Base-by-base conservation (phyloP, 53 echinoderm and acorn worm genomes). In the Temnopleurus reevesii region DNA sequence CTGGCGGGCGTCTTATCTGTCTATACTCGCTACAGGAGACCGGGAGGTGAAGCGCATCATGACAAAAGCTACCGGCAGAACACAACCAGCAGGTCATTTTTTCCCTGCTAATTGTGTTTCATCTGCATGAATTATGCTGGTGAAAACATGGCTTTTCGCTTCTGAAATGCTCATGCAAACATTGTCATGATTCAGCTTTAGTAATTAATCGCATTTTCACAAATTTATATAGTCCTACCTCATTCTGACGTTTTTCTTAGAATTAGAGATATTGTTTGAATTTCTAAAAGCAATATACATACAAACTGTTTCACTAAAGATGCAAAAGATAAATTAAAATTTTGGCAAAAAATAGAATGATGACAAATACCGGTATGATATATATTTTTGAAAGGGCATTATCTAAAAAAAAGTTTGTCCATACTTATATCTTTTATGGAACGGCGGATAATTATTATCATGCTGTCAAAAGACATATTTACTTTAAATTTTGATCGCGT, bases 1-100 rank as follows among this genome's bases (percentile, higher is more conserved):
- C 41, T 38, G 85, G 24, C 35, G 83, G 60, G 60, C 45, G 41
- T 85, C 55, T 83, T 21, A 12, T 55, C 57, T 51, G n/a, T n/a
- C n/a, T 28, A n/a, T 8, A 27, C 61, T 17, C 26, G 26, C 83
- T 57, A 6, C 13, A 81, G n/a, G 83, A 35, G 77, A 21, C 83
- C 15, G 19, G 80, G 80, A 51, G 80, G 80, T 28, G 80, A 26
- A 17, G 29, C 79, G 79, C 49, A 47, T 49, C 27, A 79, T 49
- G 71, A n/a, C 71, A 71, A n/a, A 71, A 71, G 71, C 71, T 41
- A 71, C 38, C 23, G 71, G 71, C 71, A 21, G 41, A 38, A 71
- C 41, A 71, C 71, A 71, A 41, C n/a, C 71, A 41, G 19, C 33
- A 71, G 4, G 38, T 71, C 23, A 79, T 38, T 15, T 47, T 47